phyloP scores from a whole-genome alignment of 2,888 invertebrate species.

The Rhamnusium bicolor region DNA sequence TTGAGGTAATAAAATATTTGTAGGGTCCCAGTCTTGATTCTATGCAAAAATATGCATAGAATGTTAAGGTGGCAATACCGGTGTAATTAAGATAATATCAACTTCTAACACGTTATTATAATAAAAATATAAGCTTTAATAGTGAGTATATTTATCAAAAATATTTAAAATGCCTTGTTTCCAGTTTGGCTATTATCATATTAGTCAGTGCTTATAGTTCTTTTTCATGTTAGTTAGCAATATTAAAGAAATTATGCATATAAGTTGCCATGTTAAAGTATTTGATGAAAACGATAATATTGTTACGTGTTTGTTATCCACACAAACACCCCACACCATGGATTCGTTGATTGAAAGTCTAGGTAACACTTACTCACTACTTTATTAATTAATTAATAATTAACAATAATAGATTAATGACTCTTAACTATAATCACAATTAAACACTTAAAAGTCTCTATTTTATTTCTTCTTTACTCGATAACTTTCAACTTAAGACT shows the following conservation, averaged over 20 bases:
- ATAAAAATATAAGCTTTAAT: constrained; percentile 2
- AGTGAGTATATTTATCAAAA: constrained; percentile 2
- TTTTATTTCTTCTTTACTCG: too few species aligned
- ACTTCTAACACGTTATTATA: constrained; percentile 27
- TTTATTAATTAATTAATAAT: too few species aligned
- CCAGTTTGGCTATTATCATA: not conserved
- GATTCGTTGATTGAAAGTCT: too few species aligned
- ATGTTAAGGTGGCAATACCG: not conserved
- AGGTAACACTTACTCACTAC: too few species aligned
- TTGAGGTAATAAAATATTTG: too few species aligned
- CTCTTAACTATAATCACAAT: too few species aligned
- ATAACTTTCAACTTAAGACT: too few species aligned
- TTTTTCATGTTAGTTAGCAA: constrained; percentile 18
- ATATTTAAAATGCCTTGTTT: constrained; percentile 30
- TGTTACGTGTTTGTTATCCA: too few species aligned
- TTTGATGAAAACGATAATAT: constrained; percentile 8
- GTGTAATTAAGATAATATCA: constrained; percentile 24
- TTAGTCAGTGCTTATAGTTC: not conserved
- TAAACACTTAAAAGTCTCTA: too few species aligned
- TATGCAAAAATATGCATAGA: constrained; percentile 9
- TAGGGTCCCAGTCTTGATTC: not conserved
- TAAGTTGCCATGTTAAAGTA: not conserved
- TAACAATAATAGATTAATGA: too few species aligned
- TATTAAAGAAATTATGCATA: constrained; percentile 16
- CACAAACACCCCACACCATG: too few species aligned